Evolutionary conservation across 2,113 vertebrate species (phyloP).

Genomic region (Delphinapterus leucas): DNA sequence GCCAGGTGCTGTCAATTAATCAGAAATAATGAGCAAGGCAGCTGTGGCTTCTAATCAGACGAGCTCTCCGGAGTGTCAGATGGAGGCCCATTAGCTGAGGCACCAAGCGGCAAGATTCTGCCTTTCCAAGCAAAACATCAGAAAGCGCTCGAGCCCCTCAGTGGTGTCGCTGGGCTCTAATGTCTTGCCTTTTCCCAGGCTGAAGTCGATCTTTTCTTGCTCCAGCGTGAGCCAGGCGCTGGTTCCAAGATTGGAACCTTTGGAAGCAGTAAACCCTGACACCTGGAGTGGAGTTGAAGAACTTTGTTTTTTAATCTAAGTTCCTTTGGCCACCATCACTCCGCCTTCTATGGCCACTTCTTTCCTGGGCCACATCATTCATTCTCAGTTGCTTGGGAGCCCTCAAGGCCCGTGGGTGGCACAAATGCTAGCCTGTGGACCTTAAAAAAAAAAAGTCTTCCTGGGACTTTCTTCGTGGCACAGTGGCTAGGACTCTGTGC

Average conservation of each 20-base stretch:
- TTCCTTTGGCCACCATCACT: neutral
- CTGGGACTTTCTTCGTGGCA: too few species aligned
- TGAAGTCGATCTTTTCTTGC: neutral
- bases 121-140: conserved; percentile 42
- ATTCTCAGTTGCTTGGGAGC: neutral
- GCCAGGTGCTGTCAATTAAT: conserved; percentile 28
- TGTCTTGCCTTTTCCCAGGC: neutral
- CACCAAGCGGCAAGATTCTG: conserved; percentile 26
- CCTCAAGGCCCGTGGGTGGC: neutral
- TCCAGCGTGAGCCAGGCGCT: neutral
- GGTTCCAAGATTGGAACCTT: neutral
- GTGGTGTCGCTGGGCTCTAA: fast-evolving
- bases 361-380: neutral
- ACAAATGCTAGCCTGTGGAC: neutral
- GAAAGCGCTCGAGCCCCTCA: neutral
- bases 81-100: conserved; percentile 46
- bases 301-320: neutral
- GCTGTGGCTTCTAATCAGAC: conserved; percentile 25
- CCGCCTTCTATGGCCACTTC: neutral
- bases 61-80: neutral
- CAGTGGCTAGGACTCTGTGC: too few species aligned
- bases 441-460: neutral
- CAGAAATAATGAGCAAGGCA: conserved; percentile 61
- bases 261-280: neutral
- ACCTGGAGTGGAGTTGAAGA: neutral